These are phyloP conservation scores for Aphis gossypii DNA, from an alignment of 1,140 invertebrate species.

Conservation along the genomic window DNA sequence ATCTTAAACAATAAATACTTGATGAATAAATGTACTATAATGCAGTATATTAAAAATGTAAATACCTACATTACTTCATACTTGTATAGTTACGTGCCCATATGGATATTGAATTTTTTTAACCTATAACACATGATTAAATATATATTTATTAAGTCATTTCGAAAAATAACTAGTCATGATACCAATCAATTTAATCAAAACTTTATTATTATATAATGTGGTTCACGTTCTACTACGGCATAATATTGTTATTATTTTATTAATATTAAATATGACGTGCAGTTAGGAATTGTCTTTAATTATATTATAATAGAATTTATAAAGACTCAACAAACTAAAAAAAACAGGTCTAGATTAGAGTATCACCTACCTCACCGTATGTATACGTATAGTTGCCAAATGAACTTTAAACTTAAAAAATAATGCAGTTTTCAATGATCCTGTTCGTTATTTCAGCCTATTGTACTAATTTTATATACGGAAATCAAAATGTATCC, in stretches of 20 bases:
- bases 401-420: too few species aligned
- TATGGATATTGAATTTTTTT: neutral
- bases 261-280: conserved; percentile 40
- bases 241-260: neutral
- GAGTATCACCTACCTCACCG: neutral
- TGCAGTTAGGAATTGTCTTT: neutral
- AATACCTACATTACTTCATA: neutral
- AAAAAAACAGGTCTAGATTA: neutral
- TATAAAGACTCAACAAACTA: neutral
- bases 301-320: conserved; percentile 10
- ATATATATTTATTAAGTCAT: neutral
- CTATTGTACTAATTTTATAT: too few species aligned
- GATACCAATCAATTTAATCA: conserved; percentile 26
- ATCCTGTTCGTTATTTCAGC: neutral
- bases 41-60: neutral
- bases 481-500: neutral
- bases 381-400: too few species aligned
- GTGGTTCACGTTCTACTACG: neutral
- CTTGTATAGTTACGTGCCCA: neutral
- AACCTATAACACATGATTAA: neutral
- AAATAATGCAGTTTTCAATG: neutral
- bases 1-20: too few species aligned
- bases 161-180: neutral
- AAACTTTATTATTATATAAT: neutral
- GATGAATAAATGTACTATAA: neutral